Evolutionary conservation across 2,113 vertebrate species (phyloP).

Genomic region (Mastomys natalensis): DNA sequence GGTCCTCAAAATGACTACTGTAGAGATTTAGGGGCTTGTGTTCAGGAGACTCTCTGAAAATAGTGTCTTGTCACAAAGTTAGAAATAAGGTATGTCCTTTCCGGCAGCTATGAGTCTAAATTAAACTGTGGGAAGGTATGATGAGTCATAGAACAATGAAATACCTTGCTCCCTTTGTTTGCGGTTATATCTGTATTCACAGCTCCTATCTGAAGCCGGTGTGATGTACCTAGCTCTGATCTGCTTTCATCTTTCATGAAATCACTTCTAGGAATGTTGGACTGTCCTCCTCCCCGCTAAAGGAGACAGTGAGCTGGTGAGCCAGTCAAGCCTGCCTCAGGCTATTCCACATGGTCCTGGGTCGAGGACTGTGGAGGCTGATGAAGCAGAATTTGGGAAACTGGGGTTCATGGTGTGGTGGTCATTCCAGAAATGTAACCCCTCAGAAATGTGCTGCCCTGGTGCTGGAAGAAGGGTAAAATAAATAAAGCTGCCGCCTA

Average conservation of each 20-base stretch:
- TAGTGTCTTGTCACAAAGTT: not conserved
- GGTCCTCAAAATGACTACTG: not conserved
- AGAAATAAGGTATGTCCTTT: not conserved
- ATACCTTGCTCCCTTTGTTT: not conserved
- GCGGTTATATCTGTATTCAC: not conserved
- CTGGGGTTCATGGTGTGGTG: not conserved
- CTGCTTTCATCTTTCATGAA: constrained; percentile 8
- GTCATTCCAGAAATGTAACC: constrained; percentile 78
- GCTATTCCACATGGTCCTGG: not conserved
- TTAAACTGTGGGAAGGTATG: not conserved
- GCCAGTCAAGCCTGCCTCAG: not conserved
- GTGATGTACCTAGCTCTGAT: constrained; percentile 19
- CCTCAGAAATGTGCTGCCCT: constrained; percentile 70
- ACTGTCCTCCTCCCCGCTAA: not conserved
- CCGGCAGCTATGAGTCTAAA: not conserved
- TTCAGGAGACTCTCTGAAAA: not conserved
- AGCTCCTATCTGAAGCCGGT: not conserved
- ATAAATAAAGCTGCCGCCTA: constrained; percentile 85
- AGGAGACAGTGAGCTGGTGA: not conserved
- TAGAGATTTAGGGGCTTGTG: too few relatives aligned
- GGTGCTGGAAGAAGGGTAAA: constrained; percentile 75
- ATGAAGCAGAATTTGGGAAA: constrained; percentile 7
- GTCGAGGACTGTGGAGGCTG: not conserved
- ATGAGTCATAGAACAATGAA: not conserved
- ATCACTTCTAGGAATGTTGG: not conserved